Percentiles rank a stretch among this genome's conserved stretches.
phyloP scores from a whole-genome alignment of 2,113 vertebrate species.

The Stercorarius parasiticus region DNA sequence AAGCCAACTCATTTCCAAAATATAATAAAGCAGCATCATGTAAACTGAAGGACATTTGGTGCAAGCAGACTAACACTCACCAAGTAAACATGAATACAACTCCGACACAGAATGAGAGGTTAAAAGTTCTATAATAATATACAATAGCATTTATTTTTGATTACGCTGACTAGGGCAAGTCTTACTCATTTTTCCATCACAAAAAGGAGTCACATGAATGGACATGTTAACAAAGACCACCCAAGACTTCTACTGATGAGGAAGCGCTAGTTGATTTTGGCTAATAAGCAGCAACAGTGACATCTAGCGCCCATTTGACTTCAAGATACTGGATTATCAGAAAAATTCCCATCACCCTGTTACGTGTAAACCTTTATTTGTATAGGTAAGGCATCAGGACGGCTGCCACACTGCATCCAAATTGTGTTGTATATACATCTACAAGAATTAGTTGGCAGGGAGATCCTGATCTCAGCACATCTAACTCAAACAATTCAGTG shows the following conservation, averaged over 20 bases:
- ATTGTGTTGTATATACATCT: not conserved
- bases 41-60: not conserved
- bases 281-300: not conserved
- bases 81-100: not conserved
- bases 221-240: not conserved
- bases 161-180: not conserved
- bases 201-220: not conserved
- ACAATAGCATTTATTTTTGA: not conserved
- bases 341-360: not conserved
- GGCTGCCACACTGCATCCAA: not conserved
- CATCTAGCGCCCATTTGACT: constrained; percentile 11
- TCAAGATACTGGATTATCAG: not conserved
- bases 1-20: not conserved
- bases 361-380: fast-evolving
- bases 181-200: not conserved
- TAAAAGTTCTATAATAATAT: not conserved
- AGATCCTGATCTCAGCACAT: not conserved
- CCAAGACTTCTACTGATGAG: not conserved
- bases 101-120: not conserved
- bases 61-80: not conserved
- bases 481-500: not conserved
- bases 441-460: not conserved
- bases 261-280: not conserved
- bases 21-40: not conserved
- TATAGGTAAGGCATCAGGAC: not conserved